Evolutionary conservation across 2,113 vertebrate genomes (phyloP).

Genomic region (Hydrolagus affinis): DNA sequence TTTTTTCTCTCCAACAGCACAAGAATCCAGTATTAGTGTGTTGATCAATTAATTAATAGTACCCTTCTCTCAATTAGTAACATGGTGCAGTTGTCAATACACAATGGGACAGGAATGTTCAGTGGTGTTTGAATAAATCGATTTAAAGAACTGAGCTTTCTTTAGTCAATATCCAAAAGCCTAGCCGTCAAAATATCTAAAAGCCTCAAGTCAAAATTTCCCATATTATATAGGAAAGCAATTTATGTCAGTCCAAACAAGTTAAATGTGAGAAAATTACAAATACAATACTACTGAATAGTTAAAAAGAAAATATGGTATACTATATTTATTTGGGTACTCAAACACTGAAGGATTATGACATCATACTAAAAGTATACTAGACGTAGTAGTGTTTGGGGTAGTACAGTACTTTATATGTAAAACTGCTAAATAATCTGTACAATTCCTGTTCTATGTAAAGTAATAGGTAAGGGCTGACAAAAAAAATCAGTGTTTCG

Average conservation of each 20-base stretch:
- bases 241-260: neutral
- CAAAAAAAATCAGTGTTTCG: neutral
- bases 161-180: neutral
- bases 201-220: neutral
- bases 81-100: neutral
- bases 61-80: neutral
- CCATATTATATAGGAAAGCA: neutral
- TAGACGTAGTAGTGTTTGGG: neutral
- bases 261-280: neutral
- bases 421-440: neutral
- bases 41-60: neutral
- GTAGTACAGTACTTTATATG: neutral
- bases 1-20: neutral
- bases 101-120: neutral
- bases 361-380: neutral
- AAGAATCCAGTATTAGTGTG: neutral
- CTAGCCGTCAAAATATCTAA: neutral
- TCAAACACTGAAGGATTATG: neutral
- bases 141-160: neutral
- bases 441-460: neutral
- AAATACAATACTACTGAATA: neutral
- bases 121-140: neutral
- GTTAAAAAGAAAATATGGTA: neutral
- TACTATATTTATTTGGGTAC: neutral
- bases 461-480: neutral